These are phyloP conservation scores for Linurgus olivaceus DNA, from an alignment of 2,797 vertebrate genomes.

Conservation along the genomic window DNA sequence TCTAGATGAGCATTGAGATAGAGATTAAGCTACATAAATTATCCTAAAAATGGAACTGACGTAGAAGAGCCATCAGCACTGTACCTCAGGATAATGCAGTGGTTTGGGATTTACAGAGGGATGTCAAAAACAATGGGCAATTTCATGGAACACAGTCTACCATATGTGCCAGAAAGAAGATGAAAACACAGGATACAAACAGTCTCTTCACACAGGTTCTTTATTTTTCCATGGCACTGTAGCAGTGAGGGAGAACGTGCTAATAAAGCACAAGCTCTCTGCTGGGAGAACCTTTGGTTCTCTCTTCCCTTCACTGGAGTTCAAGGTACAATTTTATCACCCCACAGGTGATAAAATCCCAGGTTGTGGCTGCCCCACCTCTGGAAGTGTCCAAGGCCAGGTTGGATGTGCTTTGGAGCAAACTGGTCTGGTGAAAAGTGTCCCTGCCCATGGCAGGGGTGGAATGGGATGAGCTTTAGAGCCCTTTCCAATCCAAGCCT, in stretches of 20 bases:
- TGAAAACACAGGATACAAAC: not conserved
- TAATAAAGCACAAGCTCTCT: not conserved
- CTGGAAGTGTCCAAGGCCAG: not conserved
- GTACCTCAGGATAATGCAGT: not conserved
- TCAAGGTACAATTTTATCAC: not conserved
- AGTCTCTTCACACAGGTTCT: not conserved
- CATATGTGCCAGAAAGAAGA: not conserved
- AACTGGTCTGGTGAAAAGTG: not conserved
- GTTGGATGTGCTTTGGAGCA: not conserved
- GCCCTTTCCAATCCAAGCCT: not conserved
- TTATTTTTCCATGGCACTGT: not conserved
- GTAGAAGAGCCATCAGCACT: not conserved
- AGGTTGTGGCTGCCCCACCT: not conserved
- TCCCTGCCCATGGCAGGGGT: not conserved
- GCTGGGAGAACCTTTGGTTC: not conserved
- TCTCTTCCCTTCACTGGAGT: not conserved
- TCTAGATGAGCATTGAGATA: constrained; percentile 10
- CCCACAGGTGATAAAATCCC: too few relatives aligned
- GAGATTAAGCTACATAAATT: constrained; percentile 43
- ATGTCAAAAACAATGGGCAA: not conserved
- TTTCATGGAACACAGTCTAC: not conserved
- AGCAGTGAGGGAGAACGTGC: not conserved
- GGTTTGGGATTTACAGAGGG: not conserved
- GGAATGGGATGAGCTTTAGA: not conserved
- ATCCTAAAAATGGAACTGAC: constrained; percentile 46